phyloP scores from a whole-genome alignment of 2,797 vertebrate species.

The Simalia tracyae region DNA sequence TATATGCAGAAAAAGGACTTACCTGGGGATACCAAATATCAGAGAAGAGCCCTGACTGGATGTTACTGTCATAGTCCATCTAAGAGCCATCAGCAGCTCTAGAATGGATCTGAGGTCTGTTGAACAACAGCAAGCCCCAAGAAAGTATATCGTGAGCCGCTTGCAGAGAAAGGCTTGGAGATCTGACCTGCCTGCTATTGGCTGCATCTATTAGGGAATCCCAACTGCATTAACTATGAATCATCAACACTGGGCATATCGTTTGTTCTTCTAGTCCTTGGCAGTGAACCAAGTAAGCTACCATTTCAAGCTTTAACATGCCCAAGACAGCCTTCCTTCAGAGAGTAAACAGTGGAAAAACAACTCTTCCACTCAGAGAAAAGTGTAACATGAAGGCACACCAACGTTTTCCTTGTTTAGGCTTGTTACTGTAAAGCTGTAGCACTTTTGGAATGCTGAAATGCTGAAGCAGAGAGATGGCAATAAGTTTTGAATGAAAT shows the following conservation, averaged over 20 bases:
- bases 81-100: neutral
- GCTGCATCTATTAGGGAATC: neutral
- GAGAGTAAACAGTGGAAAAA: neutral
- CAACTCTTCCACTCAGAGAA: neutral
- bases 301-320: neutral
- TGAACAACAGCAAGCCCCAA: neutral
- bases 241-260: neutral
- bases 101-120: neutral
- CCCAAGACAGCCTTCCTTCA: neutral
- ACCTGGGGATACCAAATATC: accelerated
- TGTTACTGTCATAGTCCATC: neutral
- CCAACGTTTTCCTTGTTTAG: neutral
- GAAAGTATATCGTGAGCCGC: neutral
- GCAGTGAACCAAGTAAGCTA: neutral
- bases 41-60: neutral
- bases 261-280: neutral
- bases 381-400: neutral
- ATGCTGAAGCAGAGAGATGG: neutral
- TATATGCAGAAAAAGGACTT: neutral
- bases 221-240: neutral
- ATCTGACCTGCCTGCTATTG: neutral
- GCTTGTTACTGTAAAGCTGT: neutral
- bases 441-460: neutral
- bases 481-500: neutral
- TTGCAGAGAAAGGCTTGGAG: neutral